Evolutionary conservation across 2,113 vertebrate genomes (phyloP), one percentile per base, ranked within the genome.

Genomic region (Pyxicephalus adspersus): DNA sequence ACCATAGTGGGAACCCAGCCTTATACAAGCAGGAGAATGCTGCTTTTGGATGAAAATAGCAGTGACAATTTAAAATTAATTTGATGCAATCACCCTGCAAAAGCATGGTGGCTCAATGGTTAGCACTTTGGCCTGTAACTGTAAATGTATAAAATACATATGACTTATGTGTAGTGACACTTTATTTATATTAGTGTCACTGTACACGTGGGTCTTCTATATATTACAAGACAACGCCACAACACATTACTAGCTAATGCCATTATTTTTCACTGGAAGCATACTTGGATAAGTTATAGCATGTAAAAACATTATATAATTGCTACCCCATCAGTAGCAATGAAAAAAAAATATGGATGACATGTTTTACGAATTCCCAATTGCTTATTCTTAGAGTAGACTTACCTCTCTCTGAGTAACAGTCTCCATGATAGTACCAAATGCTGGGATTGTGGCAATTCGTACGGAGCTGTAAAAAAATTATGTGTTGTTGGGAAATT

Each of bases 361-460:
- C 38, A 45, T 45, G 8, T 45, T 45, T 13, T 45, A 45, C 38
- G 2, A 45, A 38, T 22, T 67, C 26, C 2, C 3, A 63, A 64
- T 64, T n/a, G 25, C 51, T 76, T 66, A 58, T 1, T 68, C 28
- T 68, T 19, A 60, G 66, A 25, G 73, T 29, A 17, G 29, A 71
- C 88, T 81, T 92, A 98, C 98, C 96, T 99, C 98, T 93, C 96
- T 96, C 68, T 99, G 98, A 34, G 96, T 99, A 85, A 99, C 96
- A 0, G 98, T 98, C 92, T 99, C 96, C 98, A 99, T 99, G 87
- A 99, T 99, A 84, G 97, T 99, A 68, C 98, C 97, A 90, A 99
- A 99, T 61, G 98, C 97, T 79, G 98, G 98, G 83, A 99, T 98
- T 74, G 98, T 99, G 84, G 98, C 95, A 90, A 99, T 99, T 89